phyloP scores from a whole-genome alignment of 2,888 invertebrate species.

The Carterocephalus palaemon region DNA sequence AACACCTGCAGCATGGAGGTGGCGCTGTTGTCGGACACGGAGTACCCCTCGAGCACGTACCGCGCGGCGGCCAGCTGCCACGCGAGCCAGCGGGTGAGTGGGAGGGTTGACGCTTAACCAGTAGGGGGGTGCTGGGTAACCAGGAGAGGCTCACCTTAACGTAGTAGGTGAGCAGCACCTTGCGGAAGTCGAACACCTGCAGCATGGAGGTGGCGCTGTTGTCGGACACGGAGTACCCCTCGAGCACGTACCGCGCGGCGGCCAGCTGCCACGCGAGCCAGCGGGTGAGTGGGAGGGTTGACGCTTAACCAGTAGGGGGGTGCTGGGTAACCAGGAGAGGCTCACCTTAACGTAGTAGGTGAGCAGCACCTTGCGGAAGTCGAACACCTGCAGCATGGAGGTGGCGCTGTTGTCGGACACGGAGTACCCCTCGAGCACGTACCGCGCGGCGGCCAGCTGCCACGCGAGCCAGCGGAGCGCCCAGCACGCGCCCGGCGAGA shows the following conservation, averaged over 20 bases:
- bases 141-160: slow-evolving; percentile 94
- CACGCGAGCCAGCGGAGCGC: slow-evolving; percentile 98
- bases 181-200: slow-evolving; percentile 98
- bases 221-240: slow-evolving; percentile 99
- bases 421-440: slow-evolving; percentile 98
- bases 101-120: no score
- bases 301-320: no score
- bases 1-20: no score
- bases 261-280: slow-evolving; percentile 99
- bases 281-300: no score
- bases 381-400: slow-evolving; percentile 98
- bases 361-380: slow-evolving; percentile 96
- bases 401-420: slow-evolving; percentile 98
- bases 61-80: no score
- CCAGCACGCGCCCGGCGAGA: slow-evolving; percentile 97
- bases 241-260: slow-evolving; percentile 97
- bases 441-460: slow-evolving; percentile 97
- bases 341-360: slow-evolving; percentile 97
- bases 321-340: no score
- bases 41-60: no score
- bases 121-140: no score
- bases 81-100: no score
- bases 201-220: slow-evolving; percentile 98
- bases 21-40: no score
- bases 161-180: slow-evolving; percentile 97